Base-by-base conservation (phyloP, 1,140 invertebrate genomes). In the Brachionus paranguensis region DNA sequence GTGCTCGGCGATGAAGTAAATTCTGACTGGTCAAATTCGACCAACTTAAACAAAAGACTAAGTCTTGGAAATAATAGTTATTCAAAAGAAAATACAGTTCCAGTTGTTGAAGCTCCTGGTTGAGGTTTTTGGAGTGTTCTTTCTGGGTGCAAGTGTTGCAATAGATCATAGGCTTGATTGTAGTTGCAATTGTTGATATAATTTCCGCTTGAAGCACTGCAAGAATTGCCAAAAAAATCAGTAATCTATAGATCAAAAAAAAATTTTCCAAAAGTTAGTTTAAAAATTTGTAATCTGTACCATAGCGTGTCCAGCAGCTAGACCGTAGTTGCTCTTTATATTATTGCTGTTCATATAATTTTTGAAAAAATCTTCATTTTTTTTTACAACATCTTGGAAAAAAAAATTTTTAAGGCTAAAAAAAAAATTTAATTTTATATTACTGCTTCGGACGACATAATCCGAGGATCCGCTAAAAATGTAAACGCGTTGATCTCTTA, bases 141-240 rank as follows among this genome's bases (percentile, higher is more conserved):
- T 55, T 53, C 87, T 87, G 8, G 88, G 84, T 90, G 89, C 7
- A 90, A 86, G 76, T 86, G 86, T 84, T 89, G 89, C 0, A 90
- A 85, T 17, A 89, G 85, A 33, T 89, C 86, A 85, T 86, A 89
- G 12, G 89, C 89, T 6, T 88, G 88, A 45, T 87, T 85, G 84
- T 89, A 90, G 47, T 86, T 85, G 84, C 90, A 90, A 68, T 89
- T 88, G 84, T 88, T 88, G 20, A 90, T 85, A 74, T 86, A 90
- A 27, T 60, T 47, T 29, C 76, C 85, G 27, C 85, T 85, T 7
- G 81, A 60, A n/a, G 78, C 74, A 17, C 84, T 84, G 84, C 89
- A 90, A 8, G 84, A 33, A n/a, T 86, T 86, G 5, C 89, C 89
- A 85, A 88, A 89, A 85, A 87, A 87, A 29, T 87, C 84, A 0